These are phyloP conservation scores for Heteromyza rotundicornis DNA, from an alignment of 2,888 invertebrate genomes.

Conservation along the genomic window DNA sequence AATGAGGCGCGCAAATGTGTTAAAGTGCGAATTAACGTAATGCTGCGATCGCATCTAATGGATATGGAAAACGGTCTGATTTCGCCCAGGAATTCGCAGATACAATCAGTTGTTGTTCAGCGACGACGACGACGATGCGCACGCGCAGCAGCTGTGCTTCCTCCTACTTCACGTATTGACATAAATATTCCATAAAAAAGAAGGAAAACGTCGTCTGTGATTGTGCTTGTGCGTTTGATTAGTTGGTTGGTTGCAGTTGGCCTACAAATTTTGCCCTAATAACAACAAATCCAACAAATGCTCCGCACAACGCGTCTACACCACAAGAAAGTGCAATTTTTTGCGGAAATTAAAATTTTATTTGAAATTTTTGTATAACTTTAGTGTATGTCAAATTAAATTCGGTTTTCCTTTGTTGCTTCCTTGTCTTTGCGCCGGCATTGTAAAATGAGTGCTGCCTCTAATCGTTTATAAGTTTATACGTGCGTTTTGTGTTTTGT, in stretches of 20 bases:
- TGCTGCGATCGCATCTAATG: constrained; percentile 1
- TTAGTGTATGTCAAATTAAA: too few relatives aligned
- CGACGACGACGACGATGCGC: not conserved
- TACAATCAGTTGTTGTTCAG: not conserved
- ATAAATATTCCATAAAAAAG: not conserved
- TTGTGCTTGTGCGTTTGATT: not conserved
- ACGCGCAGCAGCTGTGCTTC: not conserved
- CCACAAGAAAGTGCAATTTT: constrained; percentile 51
- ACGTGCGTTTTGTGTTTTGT: not conserved
- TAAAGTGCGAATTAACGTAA: not conserved
- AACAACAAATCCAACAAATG: constrained; percentile 40
- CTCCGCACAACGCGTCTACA: constrained; percentile 42
- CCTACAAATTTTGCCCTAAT: not conserved
- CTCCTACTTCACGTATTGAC: not conserved
- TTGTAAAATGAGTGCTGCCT: too few relatives aligned
- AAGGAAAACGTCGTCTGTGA: not conserved
- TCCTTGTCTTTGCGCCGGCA: too few relatives aligned
- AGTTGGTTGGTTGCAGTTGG: too few relatives aligned
- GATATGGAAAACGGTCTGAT: too few relatives aligned
- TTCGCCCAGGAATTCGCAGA: not conserved
- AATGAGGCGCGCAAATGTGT: constrained; percentile 18
- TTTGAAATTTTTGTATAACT: constrained; percentile 23
- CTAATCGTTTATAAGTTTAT: too few relatives aligned
- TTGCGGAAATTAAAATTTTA: constrained; percentile 54
- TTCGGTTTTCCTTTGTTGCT: too few relatives aligned